A percentile compares a stretch with the other conserved stretches of the same genome.
These are phyloP conservation scores for Thaumetopoea pityocampa DNA, from an alignment of 1,140 invertebrate species.

Conservation along the genomic window DNA sequence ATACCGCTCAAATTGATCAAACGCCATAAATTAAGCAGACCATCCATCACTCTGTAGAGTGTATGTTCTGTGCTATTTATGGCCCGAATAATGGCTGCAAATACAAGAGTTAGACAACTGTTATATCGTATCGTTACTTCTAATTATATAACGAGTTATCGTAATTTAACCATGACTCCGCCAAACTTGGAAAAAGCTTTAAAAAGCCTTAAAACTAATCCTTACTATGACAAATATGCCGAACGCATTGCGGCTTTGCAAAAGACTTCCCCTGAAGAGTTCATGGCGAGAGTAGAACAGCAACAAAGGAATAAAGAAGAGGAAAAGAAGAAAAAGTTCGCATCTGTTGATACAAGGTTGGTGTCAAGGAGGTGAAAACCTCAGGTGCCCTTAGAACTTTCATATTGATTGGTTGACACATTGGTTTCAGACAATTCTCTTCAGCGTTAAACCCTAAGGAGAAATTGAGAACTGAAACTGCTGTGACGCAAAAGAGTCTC, in stretches of 20 bases:
- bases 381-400: background rate
- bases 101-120: too few relatives aligned
- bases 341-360: constrained; percentile 54
- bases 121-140: too few relatives aligned
- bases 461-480: constrained; percentile 35
- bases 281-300: constrained; percentile 80
- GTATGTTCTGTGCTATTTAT: too few relatives aligned
- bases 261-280: constrained; percentile 85
- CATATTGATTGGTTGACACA: background rate
- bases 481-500: constrained; percentile 76
- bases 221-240: constrained; percentile 90
- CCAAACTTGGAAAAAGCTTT: constrained; percentile 76
- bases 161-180: constrained; percentile 75
- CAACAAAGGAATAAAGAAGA: constrained; percentile 73
- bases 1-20: too few relatives aligned
- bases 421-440: constrained; percentile 68
- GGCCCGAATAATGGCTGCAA: too few relatives aligned
- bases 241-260: constrained; percentile 85
- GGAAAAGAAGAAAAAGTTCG: constrained; percentile 45
- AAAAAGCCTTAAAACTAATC: constrained; percentile 84
- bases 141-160: constrained; percentile 32
- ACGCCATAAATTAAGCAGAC: too few relatives aligned
- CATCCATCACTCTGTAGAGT: too few relatives aligned
- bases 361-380: background rate
- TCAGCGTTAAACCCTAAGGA: constrained; percentile 77